Base-by-base conservation (phyloP, 2,888 invertebrate species). In the Archips crataeganus region DNA sequence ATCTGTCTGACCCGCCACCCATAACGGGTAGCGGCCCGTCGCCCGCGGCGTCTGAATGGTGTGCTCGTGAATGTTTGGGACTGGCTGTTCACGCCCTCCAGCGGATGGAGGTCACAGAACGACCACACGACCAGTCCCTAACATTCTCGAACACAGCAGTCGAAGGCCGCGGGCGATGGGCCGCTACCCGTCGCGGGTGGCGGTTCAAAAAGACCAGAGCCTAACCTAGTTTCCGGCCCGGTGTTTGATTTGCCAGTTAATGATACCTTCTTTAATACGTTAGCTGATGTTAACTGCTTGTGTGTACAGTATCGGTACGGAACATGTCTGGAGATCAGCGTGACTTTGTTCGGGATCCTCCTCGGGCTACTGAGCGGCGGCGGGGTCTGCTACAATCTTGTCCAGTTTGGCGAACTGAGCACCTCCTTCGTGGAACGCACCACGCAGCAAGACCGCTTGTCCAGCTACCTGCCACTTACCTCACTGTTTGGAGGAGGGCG, bases 401-500 rank as follows among this genome's bases (percentile, higher is more conserved):
- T 95, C 75, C 87, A 94, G 70, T 95, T 95, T 80, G 95, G 95
- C 36, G 90, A 94, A 77, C 87, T 95, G 73, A 93, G 94, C 47
- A 90, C 94, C 36, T 79, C 93, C 32, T 82, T 95, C 80, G 92
- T 95, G 69, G 90, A 92, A 66, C 59, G 77, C 23, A 78, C 74
- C 13, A 63, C 73, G n/a, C 60, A 57, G 4, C 61, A 60, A 15
- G 67, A 72, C 39, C 67, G 62, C 42, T 68, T 75, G 45, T 75
- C 72, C 54, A 75, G 75, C 51, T 62, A 45, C 32, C 57, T 75
- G 60, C 76, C 76, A 23, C 66, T 78, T 15, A 63, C 73, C 0
- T 32, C 45, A 1, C 34, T 76, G 13, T 78, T 75, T 47, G 77
- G 77, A 0, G 77, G 77, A 59, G 77, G 76, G 32, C 66, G 71